Evolutionary conservation across 2,888 invertebrate species (phyloP).

Genomic region (Callyntrura sp.): DNA sequence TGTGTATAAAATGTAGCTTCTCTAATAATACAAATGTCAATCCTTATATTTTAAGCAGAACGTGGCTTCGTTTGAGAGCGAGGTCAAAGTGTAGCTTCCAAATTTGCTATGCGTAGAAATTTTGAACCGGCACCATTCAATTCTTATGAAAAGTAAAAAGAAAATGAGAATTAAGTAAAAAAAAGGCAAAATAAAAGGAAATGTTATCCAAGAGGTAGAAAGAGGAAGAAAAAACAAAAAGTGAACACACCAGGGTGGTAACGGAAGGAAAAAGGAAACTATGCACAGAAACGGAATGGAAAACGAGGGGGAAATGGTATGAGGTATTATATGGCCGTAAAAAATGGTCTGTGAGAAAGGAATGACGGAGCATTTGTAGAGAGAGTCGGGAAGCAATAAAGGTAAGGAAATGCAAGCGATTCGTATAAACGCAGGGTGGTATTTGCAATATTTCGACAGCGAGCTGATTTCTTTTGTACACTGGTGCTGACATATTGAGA

Average conservation of each 20-base stretch:
- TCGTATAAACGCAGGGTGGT: constrained; percentile 14
- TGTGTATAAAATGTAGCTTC: neutral
- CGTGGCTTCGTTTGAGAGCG: neutral
- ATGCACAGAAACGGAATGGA: constrained; percentile 20
- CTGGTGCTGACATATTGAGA: constrained; percentile 69
- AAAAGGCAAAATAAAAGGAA: neutral
- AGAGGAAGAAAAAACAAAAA: neutral
- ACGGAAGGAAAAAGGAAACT: constrained; percentile 16
- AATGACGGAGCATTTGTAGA: neutral
- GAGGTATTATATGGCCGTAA: constrained; percentile 3
- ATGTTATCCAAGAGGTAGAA: constrained; percentile 29
- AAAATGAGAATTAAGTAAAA: constrained; percentile 9
- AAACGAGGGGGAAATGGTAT: constrained; percentile 4
- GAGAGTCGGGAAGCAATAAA: neutral
- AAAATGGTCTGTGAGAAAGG: constrained; percentile 19
- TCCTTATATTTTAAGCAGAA: neutral
- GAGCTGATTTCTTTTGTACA: constrained; percentile 55
- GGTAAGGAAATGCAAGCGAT: neutral
- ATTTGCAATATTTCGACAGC: constrained; percentile 38
- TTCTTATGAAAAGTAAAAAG: constrained; percentile 3
- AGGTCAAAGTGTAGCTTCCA: constrained; percentile 21
- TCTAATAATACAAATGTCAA: neutral
- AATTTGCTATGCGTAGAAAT: constrained; percentile 1
- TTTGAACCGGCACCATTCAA: constrained; percentile 9
- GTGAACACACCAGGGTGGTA: neutral